phyloP scores from a whole-genome alignment of 2,888 invertebrate species.

The Nephrotoma guestfalica region DNA sequence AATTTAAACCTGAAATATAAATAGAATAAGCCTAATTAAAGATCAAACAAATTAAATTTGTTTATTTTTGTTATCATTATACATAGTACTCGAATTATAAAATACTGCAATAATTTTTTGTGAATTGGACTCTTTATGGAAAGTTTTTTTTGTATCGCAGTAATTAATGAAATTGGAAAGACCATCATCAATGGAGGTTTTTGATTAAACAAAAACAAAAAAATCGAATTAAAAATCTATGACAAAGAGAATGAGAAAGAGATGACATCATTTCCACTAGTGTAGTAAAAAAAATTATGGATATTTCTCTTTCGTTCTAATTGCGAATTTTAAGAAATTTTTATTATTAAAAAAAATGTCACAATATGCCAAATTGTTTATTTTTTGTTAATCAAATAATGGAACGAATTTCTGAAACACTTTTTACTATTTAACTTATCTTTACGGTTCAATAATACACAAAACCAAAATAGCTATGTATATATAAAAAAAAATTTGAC shows the following conservation, averaged over 20 bases:
- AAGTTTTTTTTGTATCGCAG: not conserved
- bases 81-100: not conserved
- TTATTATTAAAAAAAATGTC: not conserved
- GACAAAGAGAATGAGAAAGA: slow-evolving; percentile 4
- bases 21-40: slow-evolving; percentile 2
- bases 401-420: not conserved
- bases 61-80: not conserved
- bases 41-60: slow-evolving; percentile 1
- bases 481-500: not conserved
- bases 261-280: slow-evolving; percentile 3
- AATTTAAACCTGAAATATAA: not conserved
- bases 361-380: not conserved
- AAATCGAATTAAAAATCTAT: not conserved
- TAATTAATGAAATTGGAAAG: not conserved
- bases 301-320: slow-evolving; percentile 2
- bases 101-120: not conserved
- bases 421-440: not conserved
- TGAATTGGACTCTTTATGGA: not conserved
- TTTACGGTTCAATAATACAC: not conserved
- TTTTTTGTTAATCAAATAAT: not conserved
- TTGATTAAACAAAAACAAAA: not conserved
- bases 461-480: not conserved
- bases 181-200: not conserved
- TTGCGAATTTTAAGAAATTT: not conserved
- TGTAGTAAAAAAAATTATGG: not conserved